Conservation (phyloP, 2,888 invertebrate genomes). For the Nezara viridula region DNA sequence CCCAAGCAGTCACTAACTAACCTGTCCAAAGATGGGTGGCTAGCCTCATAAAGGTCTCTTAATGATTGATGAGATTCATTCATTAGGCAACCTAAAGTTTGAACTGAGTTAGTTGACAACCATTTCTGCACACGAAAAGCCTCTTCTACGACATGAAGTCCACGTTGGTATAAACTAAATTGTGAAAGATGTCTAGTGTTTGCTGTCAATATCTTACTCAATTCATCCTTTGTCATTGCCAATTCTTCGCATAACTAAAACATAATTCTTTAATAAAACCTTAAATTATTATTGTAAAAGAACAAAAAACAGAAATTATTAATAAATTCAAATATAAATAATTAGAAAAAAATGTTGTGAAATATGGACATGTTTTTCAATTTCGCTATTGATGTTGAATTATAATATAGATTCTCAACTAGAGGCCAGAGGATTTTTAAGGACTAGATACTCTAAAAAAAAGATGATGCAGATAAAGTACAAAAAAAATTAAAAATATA, state of each 20-base stretch:
- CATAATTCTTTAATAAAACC: background rate
- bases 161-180: constrained; percentile 87
- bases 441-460: no score
- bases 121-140: constrained; percentile 60
- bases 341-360: background rate
- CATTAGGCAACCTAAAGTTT: constrained; percentile 85
- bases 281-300: background rate
- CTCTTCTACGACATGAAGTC: constrained; percentile 80
- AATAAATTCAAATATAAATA: background rate
- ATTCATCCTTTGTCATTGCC: constrained; percentile 74
- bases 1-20: constrained; percentile 82
- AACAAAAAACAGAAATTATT: background rate
- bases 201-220: constrained; percentile 77
- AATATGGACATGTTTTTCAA: background rate
- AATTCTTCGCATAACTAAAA: constrained; percentile 72
- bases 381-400: background rate
- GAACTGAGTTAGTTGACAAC: constrained; percentile 68
- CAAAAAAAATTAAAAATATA: no score
- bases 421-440: no score
- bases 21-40: constrained; percentile 83
- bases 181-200: constrained; percentile 76
- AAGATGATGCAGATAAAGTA: no score
- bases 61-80: constrained; percentile 90
- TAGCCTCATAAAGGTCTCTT: constrained; percentile 90
- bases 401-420: background rate